These are phyloP conservation scores for Fistularia commersonii DNA, from an alignment of 2,797 vertebrate genomes.

Conservation along the genomic window DNA sequence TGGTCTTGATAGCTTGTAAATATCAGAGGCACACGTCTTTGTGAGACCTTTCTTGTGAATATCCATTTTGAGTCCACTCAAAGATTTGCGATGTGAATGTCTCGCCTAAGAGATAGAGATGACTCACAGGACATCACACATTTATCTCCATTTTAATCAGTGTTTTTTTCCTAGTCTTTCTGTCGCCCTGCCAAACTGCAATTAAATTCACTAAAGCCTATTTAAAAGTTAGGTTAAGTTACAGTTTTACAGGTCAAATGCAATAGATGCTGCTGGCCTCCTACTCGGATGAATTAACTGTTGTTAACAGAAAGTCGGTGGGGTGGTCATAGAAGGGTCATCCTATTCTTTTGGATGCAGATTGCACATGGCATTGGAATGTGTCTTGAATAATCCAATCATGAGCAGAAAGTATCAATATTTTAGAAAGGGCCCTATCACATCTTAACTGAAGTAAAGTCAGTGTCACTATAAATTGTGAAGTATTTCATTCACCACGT, in stretches of 20 bases:
- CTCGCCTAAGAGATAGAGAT: slow-evolving; percentile 35
- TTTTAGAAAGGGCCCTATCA: too few species aligned
- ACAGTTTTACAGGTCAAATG: not conserved
- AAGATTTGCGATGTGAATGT: slow-evolving; percentile 58
- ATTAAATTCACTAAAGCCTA: slow-evolving; percentile 61
- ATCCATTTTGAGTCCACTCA: slow-evolving; percentile 59
- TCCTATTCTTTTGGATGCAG: too few species aligned
- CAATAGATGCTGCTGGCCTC: slow-evolving; percentile 1
- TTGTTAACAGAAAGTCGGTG: too few species aligned
- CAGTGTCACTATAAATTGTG: too few species aligned
- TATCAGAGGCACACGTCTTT: slow-evolving; percentile 68
- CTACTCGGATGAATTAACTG: too few species aligned
- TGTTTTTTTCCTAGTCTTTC: slow-evolving; percentile 44
- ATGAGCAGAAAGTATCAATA: too few species aligned
- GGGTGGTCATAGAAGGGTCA: too few species aligned
- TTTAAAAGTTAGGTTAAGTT: not conserved
- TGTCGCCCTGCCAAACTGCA: slow-evolving; percentile 20
- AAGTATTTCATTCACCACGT: too few species aligned
- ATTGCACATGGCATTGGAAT: too few species aligned
- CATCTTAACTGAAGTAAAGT: too few species aligned
- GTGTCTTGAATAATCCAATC: too few species aligned
- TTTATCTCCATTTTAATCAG: slow-evolving; percentile 56
- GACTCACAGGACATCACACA: slow-evolving; percentile 38
- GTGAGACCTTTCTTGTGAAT: slow-evolving; percentile 53
- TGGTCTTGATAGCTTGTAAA: slow-evolving; percentile 75